phyloP scores from a whole-genome alignment of 2,797 vertebrate genomes.

The Peromyscus eremicus region DNA sequence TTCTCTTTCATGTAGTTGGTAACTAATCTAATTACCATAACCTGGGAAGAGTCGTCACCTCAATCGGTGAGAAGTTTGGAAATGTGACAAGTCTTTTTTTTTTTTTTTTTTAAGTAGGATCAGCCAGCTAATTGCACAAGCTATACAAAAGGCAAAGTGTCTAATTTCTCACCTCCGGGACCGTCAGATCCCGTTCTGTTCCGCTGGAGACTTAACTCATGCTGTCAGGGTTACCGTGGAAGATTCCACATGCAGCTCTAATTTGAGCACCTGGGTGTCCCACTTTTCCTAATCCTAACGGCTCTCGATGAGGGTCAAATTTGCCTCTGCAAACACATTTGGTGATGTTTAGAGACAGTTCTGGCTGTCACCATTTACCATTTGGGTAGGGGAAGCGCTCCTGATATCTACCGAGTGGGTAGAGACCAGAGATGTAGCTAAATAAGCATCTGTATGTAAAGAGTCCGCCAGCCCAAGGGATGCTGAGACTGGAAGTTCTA shows the following conservation, averaged over 20 bases:
- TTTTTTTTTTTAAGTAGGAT: neutral
- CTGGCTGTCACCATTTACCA: neutral
- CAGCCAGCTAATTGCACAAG: slow-evolving; percentile 12
- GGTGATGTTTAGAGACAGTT: neutral
- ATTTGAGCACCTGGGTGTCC: neutral
- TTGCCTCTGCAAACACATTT: neutral
- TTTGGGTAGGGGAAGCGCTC: neutral
- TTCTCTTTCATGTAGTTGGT: neutral
- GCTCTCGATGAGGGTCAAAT: neutral
- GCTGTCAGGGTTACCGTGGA: neutral
- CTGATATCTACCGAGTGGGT: neutral
- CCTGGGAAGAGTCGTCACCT: slow-evolving; percentile 47
- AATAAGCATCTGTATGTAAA: neutral
- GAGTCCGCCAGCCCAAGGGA: neutral
- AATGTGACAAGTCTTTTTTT: neutral
- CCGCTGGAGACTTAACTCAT: slow-evolving; percentile 45
- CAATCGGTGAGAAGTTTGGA: slow-evolving; percentile 54
- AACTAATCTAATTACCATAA: slow-evolving; percentile 60
- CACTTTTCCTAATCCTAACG: neutral
- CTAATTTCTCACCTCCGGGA: slow-evolving; percentile 60
- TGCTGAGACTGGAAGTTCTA: neutral
- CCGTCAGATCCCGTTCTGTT: slow-evolving; percentile 27
- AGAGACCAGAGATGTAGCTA: neutral
- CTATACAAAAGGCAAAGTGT: slow-evolving; percentile 54
- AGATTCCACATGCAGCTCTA: neutral